These are phyloP conservation scores for Hipparchia sbordonii DNA, from an alignment of 2,888 invertebrate species.

Conservation along the genomic window DNA sequence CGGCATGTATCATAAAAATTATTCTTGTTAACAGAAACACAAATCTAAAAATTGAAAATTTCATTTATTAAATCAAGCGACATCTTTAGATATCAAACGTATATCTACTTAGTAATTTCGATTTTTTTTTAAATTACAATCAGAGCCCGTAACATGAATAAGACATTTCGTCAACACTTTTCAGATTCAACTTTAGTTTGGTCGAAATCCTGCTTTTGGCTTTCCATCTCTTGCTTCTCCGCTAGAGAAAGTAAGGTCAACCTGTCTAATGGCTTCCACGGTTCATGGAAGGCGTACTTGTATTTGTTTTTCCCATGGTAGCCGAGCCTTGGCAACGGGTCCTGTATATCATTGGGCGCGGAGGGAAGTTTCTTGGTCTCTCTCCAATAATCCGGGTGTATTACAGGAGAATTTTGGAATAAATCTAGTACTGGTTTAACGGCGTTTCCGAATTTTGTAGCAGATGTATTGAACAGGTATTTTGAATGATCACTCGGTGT, in stretches of 20 bases:
- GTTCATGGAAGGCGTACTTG: slow-evolving; percentile 75
- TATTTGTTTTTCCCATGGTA: slow-evolving; percentile 70
- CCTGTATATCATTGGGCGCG: slow-evolving; percentile 44
- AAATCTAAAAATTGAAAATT: background rate
- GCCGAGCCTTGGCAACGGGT: slow-evolving; percentile 58
- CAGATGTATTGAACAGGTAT: slow-evolving; percentile 50
- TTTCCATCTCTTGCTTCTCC: slow-evolving; percentile 52
- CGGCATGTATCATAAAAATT: no score
- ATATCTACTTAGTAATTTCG: background rate
- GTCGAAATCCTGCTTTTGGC: slow-evolving; percentile 40
- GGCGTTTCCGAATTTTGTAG: slow-evolving; percentile 29
- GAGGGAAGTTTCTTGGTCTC: slow-evolving; percentile 49
- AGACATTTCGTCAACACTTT: slow-evolving; percentile 39
- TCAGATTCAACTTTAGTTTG: slow-evolving; percentile 40
- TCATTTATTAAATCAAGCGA: slow-evolving; percentile 19
- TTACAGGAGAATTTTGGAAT: slow-evolving; percentile 61
- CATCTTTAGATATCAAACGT: slow-evolving; percentile 13
- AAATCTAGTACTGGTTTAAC: slow-evolving; percentile 52
- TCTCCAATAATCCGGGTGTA: slow-evolving; percentile 69
- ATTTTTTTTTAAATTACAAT: slow-evolving; percentile 44
- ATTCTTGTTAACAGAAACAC: background rate
- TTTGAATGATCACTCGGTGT: slow-evolving; percentile 51
- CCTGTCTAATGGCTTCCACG: slow-evolving; percentile 72
- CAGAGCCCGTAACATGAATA: slow-evolving; percentile 55
- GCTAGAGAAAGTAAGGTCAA: slow-evolving; percentile 62